phyloP scores from a whole-genome alignment of 2,797 vertebrate genomes.

The Potorous gilbertii region DNA sequence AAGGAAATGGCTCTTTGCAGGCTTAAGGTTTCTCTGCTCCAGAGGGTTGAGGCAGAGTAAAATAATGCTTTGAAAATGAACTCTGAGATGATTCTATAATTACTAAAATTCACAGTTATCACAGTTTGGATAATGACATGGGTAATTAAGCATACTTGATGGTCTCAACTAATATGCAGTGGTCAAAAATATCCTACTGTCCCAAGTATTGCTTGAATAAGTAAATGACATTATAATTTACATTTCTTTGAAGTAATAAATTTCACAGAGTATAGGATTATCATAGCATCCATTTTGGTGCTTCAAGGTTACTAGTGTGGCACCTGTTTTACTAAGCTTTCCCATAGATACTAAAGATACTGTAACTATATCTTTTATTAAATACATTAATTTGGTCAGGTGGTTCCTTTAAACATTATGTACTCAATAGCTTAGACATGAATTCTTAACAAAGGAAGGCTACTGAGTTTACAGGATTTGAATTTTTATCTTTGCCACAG shows the following conservation, averaged over 20 bases:
- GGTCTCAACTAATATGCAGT: constrained; percentile 24
- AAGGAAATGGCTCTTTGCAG: constrained; percentile 10
- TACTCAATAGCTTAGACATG: not conserved
- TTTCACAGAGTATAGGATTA: not conserved
- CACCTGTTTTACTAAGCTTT: not conserved
- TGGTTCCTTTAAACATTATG: not conserved
- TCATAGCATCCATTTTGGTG: not conserved
- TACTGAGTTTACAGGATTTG: not conserved
- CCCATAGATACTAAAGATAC: not conserved
- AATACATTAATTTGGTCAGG: not conserved
- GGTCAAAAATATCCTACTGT: constrained; percentile 17
- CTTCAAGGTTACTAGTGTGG: constrained; percentile 17
- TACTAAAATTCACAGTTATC: constrained; percentile 47
- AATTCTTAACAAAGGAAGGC: not conserved
- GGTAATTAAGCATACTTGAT: constrained; percentile 34
- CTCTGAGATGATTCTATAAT: not conserved
- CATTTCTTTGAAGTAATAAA: constrained; percentile 24
- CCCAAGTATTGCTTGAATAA: constrained; percentile 36
- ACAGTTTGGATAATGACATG: constrained; percentile 27
- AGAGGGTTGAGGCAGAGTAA: constrained; percentile 14
- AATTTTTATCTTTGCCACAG: not conserved
- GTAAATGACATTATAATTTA: constrained; percentile 12
- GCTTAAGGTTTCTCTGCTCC: constrained; percentile 1
- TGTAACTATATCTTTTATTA: not conserved
- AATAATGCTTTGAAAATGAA: constrained; percentile 49